Evolutionary conservation across 2,797 vertebrate species (phyloP), one percentile per base, ranked within the genome.

Genomic region (Microctenopoma stevenorrisi): DNA sequence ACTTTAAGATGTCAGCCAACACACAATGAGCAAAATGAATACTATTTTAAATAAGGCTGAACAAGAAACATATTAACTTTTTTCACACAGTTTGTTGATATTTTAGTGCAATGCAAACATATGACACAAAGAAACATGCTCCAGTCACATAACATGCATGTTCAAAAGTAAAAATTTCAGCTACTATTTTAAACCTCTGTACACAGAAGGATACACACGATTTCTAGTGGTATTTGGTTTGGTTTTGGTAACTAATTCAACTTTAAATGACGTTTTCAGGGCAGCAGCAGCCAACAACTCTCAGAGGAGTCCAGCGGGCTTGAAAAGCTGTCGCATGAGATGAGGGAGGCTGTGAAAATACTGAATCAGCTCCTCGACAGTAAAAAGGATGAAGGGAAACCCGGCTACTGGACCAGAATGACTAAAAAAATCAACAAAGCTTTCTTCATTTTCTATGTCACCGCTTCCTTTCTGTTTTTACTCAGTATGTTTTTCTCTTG

Each of bases 371-470:
- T 70, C n/a, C 48, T 61, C 4, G n/a, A 1, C 62, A 26, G 7
- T 50, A 59, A 18, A 16, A 35, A 53, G n/a, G 15, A 64, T 0
- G 57, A 72, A 0, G 13, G 8, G 37, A 72, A 51, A 14, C 13
- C 64, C 0, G 67, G 68, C 10, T 68, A 81, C 72, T 93, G 90
- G 91, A 77, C 69, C 33, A 68, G 25, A 62, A 1, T 68, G 58
- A 43, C 84, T 0, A 35, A 38, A 51, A 78, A 6, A 11, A 70
- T 89, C 66, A 79, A 91, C 76, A 74, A 9, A 5, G 48, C 33
- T 6, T 93, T 90, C 56, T 72, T 69, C 9, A 4, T 72, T 11
- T 50, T 83, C 8, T 92, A 92, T 1, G 0, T 89, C 18, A 46
- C 0, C 5, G 6, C 54, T 1, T 35, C 33, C 12, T 0, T 1